Evolutionary conservation across 1,140 invertebrate genomes (phyloP).

Genomic region (Conus ventricosus): DNA sequence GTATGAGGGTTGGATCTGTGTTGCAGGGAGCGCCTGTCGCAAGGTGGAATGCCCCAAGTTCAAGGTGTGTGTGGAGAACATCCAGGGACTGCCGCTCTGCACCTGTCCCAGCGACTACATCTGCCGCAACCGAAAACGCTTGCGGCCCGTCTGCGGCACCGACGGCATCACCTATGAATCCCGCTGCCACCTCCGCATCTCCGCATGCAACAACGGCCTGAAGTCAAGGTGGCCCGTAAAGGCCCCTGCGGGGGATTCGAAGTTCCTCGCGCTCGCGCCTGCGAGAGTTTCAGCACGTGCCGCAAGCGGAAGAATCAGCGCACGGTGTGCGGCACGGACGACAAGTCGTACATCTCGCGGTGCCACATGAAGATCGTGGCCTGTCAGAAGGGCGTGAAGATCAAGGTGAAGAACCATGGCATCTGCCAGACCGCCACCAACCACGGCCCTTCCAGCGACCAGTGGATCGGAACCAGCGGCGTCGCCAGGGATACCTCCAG

Average conservation of each 20-base stretch:
- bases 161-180: conserved; percentile 59
- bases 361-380: conserved; percentile 60
- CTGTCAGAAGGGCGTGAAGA: conserved; percentile 51
- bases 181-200: conserved; percentile 55
- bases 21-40: conserved; percentile 50
- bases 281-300: conserved; percentile 21
- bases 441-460: not conserved
- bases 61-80: conserved; percentile 64
- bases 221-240: conserved; percentile 38
- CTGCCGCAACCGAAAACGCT: conserved; percentile 45
- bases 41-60: conserved; percentile 59
- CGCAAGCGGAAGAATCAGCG: conserved; percentile 42
- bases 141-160: conserved; percentile 56
- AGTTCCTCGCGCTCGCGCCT: conserved; percentile 19
- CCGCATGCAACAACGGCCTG: conserved; percentile 47
- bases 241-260: not conserved
- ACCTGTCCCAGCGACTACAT: conserved; percentile 57
- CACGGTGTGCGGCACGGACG: conserved; percentile 53
- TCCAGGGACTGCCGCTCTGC: conserved; percentile 64
- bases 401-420: conserved; percentile 53
- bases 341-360: conserved; percentile 54
- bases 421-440: conserved; percentile 35
- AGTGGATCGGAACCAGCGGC: not conserved
- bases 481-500: not conserved
- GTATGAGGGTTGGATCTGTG: too few relatives aligned